Base-by-base conservation (phyloP, 2,797 vertebrate species). In the Alca torda region DNA sequence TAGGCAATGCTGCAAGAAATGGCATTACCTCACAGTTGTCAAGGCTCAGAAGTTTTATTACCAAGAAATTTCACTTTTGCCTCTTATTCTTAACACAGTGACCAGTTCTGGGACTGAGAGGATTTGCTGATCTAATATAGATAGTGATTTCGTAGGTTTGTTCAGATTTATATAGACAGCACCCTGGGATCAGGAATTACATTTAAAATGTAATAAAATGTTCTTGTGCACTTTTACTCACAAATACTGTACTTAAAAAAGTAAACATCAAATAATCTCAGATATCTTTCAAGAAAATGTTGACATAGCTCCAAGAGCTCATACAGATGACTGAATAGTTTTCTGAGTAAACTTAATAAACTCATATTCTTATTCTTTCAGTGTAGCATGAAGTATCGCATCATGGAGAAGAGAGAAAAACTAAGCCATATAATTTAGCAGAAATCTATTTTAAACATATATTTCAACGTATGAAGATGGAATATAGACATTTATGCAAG, bases 101-200 rank as follows among this genome's bases (percentile, higher is more conserved):
- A 97, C 97, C 93, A 97, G 97, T 97, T 91, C 97, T 93, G 97
- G 97, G 97, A 96, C 97, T 96, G 97, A 97, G 97, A 97, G 97
- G 98, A 98, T 98, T 98, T 98, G 98, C 98, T 98, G 98, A 98
- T 98, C 98, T 98, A 98, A 98, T 98, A 98, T 98, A 98, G 98
- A 98, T 98, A 98, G 97, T 28, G 96, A 98, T 98, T 98, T 97
- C 65, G 96, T 97, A 97, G 94, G 98, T 98, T 98, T 98, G 98
- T 98, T 98, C 97, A 98, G 98, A 98, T 98, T 98, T 98, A 98
- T 98, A 98, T 93, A 97, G 97, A 98, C 98, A 98, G 98, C 97
- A 97, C 93, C 97, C 93, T 96, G 97, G 97, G 98, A 98, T 98
- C 98, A 98, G 97, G 98, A 98, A 98, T 98, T 98, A 98, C 98